Evolutionary conservation across 2,797 vertebrate genomes (phyloP).

Genomic region (Artibeus lituratus): DNA sequence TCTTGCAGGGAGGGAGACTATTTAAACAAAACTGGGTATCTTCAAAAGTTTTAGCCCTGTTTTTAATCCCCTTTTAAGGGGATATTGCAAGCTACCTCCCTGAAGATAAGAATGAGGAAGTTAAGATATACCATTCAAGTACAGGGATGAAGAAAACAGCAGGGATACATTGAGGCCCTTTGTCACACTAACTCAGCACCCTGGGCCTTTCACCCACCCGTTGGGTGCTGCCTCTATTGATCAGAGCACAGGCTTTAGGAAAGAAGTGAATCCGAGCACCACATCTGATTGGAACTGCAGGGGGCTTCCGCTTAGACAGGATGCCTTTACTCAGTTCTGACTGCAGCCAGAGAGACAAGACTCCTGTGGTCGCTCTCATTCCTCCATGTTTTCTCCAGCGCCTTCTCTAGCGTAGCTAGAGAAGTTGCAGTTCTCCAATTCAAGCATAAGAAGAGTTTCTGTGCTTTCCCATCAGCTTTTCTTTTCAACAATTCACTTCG

Average conservation of each 20-base stretch:
- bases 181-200: neutral
- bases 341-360: constrained; percentile 37
- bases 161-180: neutral
- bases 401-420: constrained; percentile 19
- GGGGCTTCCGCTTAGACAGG: constrained; percentile 40
- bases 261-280: constrained; percentile 35
- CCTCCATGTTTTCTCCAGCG: constrained; percentile 42
- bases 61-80: neutral
- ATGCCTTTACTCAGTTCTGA: constrained; percentile 56
- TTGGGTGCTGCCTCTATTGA: neutral
- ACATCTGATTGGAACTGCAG: constrained; percentile 50
- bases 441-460: neutral
- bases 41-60: neutral
- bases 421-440: neutral
- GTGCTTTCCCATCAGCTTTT: neutral
- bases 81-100: neutral
- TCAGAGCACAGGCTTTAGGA: constrained; percentile 11
- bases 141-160: neutral
- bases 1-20: neutral
- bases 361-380: neutral
- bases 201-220: neutral
- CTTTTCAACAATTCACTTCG: constrained; percentile 31
- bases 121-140: neutral
- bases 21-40: neutral
- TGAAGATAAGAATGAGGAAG: neutral